Conservation (phyloP, 2,888 invertebrate genomes). For the Apotomis capreana region DNA sequence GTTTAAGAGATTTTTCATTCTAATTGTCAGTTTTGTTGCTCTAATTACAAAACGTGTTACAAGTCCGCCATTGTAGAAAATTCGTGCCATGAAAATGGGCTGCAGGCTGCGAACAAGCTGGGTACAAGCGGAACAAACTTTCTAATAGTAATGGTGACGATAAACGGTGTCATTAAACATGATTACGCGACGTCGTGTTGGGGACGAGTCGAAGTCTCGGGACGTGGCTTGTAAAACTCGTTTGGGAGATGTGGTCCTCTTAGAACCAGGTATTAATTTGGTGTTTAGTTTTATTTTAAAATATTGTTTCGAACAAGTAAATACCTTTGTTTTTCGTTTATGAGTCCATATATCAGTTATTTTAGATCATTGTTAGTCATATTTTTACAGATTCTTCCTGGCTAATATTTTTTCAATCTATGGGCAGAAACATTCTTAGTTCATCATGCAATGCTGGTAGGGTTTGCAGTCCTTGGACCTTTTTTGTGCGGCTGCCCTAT, state of each 20-base stretch:
- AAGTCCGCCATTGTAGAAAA: slow-evolving; percentile 1
- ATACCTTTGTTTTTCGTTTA: too few species aligned
- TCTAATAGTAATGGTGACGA: slow-evolving; percentile 65
- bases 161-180: slow-evolving; percentile 67
- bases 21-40: slow-evolving; percentile 15
- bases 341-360: too few species aligned
- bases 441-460: too few species aligned
- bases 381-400: too few species aligned
- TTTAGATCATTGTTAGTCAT: too few species aligned
- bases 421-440: too few species aligned
- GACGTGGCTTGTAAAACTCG: slow-evolving; percentile 66
- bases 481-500: too few species aligned
- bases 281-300: too few species aligned
- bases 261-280: slow-evolving; percentile 23
- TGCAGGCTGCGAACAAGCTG: slow-evolving; percentile 47
- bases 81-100: slow-evolving; percentile 36
- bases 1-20: background rate
- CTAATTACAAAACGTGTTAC: slow-evolving; percentile 29
- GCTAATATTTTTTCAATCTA: too few species aligned
- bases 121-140: slow-evolving; percentile 61
- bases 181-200: slow-evolving; percentile 49
- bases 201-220: slow-evolving; percentile 55
- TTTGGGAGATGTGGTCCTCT: slow-evolving; percentile 50
- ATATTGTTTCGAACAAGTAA: too few species aligned
- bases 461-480: too few species aligned